Conservation (phyloP, 2,888 invertebrate species). For the Sesamia inferens region DNA sequence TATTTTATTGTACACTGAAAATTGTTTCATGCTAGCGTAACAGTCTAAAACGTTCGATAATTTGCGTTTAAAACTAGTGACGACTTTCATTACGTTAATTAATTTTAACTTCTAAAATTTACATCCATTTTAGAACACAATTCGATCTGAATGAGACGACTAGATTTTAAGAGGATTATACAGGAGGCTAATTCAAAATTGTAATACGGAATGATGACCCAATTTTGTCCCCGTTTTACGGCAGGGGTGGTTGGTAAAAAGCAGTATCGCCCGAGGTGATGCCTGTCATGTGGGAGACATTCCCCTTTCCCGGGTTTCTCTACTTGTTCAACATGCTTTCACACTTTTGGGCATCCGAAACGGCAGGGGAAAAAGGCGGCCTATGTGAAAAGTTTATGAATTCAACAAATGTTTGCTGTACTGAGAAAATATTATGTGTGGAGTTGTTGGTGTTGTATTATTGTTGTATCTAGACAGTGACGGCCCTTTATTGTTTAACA, state of each 20-base stretch:
- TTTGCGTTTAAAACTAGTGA: slow-evolving; percentile 34
- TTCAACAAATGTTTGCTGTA: slow-evolving; percentile 69
- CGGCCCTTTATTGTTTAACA: slow-evolving; percentile 9
- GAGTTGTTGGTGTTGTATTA: slow-evolving; percentile 33
- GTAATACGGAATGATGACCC: slow-evolving; percentile 71
- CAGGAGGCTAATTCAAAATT: slow-evolving; percentile 60
- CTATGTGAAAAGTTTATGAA: slow-evolving; percentile 74
- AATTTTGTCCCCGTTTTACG: slow-evolving; percentile 74
- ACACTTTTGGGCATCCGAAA: slow-evolving; percentile 80
- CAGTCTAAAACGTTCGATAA: slow-evolving; percentile 35
- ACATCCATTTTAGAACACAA: slow-evolving; percentile 34
- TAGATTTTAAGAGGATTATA: slow-evolving; percentile 54
- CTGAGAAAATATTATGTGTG: slow-evolving; percentile 57
- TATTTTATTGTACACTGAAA: slow-evolving; percentile 51
- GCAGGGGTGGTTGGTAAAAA: slow-evolving; percentile 74
- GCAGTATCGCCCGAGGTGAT: slow-evolving; percentile 77
- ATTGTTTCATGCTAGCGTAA: slow-evolving; percentile 40
- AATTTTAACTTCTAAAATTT: slow-evolving; percentile 35
- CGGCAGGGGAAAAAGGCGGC: slow-evolving; percentile 68
- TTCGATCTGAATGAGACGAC: slow-evolving; percentile 27
- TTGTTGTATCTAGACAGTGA: slow-evolving; percentile 25
- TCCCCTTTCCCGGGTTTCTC: slow-evolving; percentile 74
- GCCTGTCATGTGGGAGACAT: slow-evolving; percentile 79
- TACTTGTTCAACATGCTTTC: slow-evolving; percentile 83
- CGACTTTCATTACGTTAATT: slow-evolving; percentile 42